Evolutionary conservation across 2,888 invertebrate genomes (phyloP).

Genomic region (Seladonia tumulorum): DNA sequence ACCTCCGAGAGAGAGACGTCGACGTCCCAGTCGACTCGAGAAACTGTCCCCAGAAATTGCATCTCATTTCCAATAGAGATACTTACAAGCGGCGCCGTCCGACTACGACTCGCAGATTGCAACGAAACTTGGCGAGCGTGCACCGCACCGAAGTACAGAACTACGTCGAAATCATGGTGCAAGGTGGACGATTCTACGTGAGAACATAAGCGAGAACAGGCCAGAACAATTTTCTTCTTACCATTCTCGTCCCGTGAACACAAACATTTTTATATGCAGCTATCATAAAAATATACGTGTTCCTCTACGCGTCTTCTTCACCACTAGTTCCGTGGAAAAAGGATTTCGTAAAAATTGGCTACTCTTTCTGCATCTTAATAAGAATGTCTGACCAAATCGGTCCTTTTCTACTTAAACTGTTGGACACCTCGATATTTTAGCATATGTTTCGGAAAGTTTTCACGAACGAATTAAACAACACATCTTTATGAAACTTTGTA

Average conservation of each 20-base stretch:
- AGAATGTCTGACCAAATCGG: no score
- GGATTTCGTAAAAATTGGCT: no score
- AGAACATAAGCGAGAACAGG: not conserved
- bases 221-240: no score
- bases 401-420: no score
- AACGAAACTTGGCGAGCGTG: not conserved
- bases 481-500: not conserved
- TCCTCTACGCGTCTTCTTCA: no score
- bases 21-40: not conserved
- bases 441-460: no score
- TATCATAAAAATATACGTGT: no score
- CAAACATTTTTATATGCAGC: no score
- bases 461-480: not conserved
- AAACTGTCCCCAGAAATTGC: not conserved
- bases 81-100: not conserved
- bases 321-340: not conserved
- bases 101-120: not conserved
- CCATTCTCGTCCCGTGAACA: no score
- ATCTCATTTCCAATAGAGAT: slow-evolving; percentile 2
- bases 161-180: not conserved
- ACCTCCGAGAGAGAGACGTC: not conserved
- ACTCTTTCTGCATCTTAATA: no score
- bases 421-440: no score
- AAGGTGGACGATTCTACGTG: not conserved
- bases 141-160: not conserved